Base-by-base conservation (phyloP, 2,113 vertebrate species). In the Callipepla californica region DNA sequence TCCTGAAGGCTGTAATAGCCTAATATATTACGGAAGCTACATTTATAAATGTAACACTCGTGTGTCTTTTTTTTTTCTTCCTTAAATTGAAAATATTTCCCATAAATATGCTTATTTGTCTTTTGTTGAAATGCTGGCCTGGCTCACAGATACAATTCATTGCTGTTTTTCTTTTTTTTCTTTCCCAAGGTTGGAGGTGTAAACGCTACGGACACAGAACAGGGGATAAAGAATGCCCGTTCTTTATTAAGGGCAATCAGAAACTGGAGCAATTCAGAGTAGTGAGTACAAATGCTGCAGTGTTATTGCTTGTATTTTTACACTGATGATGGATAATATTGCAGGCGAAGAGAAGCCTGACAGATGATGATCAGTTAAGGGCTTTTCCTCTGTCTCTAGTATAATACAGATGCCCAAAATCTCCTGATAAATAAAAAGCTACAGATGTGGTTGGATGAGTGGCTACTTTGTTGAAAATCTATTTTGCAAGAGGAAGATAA, bases 181-280 rank as follows among this genome's bases (percentile, higher is more conserved):
- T 73, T 85, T 87, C 91, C 93, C 7, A 93, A 99, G 99, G 99
- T 95, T 99, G 99, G 99, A 98, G 99, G 78, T 99, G 99, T 97
- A 99, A 99, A 88, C 98, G 98, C 69, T 99, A 99, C 7, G 99
- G 99, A 95, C 99, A 99, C 98, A 98, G 98, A 97, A 99, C 99
- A 9, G 99, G 99, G 87, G 99, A 99, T 94, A 98, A 95, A 87
- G 99, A 99, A 91, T 99, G 99, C 86, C 99, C 99, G 2, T 99
- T 99, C 97, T 99, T 99, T 96, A 99, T 99, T 96, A 99, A 99
- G 98, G 99, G 99, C 93, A 99, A 99, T 97, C 99, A 99, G 97
- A 99, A 99, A 95, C 97, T 99, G 96, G 99, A 99, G 94, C 99
- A 99, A 96, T 99, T 99, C 98, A 97, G 99, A 97, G 99, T 99